phyloP scores from a whole-genome alignment of 2,888 invertebrate genomes.

The Thymelicus lineola region DNA sequence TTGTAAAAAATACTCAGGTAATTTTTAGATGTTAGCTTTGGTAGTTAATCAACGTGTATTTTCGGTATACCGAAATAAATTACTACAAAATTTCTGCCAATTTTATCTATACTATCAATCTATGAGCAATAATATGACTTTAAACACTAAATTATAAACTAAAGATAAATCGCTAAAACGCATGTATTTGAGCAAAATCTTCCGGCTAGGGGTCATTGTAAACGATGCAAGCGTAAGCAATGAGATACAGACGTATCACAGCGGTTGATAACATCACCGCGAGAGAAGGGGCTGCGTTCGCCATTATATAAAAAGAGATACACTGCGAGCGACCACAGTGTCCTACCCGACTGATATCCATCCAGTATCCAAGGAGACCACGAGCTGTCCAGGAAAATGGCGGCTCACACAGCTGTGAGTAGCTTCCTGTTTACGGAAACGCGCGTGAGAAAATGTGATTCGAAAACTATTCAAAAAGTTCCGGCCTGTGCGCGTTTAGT shows the following conservation, averaged over 20 bases:
- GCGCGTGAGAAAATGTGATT: constrained; percentile 21
- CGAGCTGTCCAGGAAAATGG: constrained; percentile 30
- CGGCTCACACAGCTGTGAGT: constrained; percentile 26
- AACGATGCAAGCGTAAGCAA: constrained; percentile 1
- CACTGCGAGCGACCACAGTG: constrained; percentile 21
- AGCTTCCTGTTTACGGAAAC: constrained; percentile 19
- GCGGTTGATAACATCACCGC: constrained; percentile 21
- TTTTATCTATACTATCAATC: too few species aligned
- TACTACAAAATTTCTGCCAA: too few species aligned
- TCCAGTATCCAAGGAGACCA: constrained; percentile 25
- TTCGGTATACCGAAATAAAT: too few species aligned
- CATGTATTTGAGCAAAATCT: not conserved
- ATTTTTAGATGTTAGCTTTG: too few species aligned
- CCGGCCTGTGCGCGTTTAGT: not conserved
- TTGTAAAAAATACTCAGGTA: too few species aligned
- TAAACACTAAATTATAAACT: too few species aligned
- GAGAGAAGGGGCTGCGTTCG: constrained; percentile 23
- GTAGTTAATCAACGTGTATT: too few species aligned
- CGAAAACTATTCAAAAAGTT: constrained; percentile 11
- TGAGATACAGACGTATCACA: constrained; percentile 10
- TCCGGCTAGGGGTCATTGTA: constrained; percentile 10
- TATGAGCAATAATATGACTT: too few species aligned
- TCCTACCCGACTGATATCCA: constrained; percentile 22
- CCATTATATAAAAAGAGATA: constrained; percentile 34
- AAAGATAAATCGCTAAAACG: not conserved